A percentile compares a stretch with the other conserved stretches of the same genome.
Conservation (phyloP, 2,113 vertebrate genomes). For the Mola mola region DNA sequence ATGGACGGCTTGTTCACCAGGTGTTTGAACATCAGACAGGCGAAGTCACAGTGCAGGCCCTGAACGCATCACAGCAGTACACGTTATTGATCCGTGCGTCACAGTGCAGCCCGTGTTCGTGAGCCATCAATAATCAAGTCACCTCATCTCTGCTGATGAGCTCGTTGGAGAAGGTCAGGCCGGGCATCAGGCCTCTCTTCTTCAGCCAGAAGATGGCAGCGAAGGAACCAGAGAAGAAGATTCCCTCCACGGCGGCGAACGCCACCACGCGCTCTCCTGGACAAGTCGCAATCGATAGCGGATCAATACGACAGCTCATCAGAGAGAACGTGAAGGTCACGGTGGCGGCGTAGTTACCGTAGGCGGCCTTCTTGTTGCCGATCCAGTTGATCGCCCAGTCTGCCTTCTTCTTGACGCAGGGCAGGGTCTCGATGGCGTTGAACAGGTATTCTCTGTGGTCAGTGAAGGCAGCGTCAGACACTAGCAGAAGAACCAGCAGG, state of each 20-base stretch:
- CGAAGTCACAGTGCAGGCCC: conserved; percentile 98
- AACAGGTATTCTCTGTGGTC: conserved; percentile 91
- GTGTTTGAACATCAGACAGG: conserved; percentile 98
- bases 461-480: conserved; percentile 3
- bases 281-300: background rate
- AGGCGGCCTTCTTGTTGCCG: conserved; percentile 89
- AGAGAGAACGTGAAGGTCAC: background rate
- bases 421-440: conserved; percentile 94
- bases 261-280: conserved; percentile 94
- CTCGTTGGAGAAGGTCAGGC: conserved; percentile 98
- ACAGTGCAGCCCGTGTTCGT: background rate
- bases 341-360: conserved; percentile 78
- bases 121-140: too few species aligned
- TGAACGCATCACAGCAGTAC: conserved; percentile 50
- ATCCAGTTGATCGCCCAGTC: conserved; percentile 99
- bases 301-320: background rate
- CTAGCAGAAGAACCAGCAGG: background rate
- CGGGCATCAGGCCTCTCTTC: conserved; percentile 97
- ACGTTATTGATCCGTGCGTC: background rate
- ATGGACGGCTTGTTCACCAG: conserved; percentile 88
- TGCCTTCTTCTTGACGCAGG: conserved; percentile 97
- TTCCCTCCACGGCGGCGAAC: conserved; percentile 97
- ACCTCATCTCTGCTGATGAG: conserved; percentile 99
- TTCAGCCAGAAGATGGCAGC: conserved; percentile 99
- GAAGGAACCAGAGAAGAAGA: conserved; percentile 99